These are phyloP conservation scores for Ornithorhynchus anatinus DNA, from an alignment of 2,113 vertebrate species.

Conservation along the genomic window DNA sequence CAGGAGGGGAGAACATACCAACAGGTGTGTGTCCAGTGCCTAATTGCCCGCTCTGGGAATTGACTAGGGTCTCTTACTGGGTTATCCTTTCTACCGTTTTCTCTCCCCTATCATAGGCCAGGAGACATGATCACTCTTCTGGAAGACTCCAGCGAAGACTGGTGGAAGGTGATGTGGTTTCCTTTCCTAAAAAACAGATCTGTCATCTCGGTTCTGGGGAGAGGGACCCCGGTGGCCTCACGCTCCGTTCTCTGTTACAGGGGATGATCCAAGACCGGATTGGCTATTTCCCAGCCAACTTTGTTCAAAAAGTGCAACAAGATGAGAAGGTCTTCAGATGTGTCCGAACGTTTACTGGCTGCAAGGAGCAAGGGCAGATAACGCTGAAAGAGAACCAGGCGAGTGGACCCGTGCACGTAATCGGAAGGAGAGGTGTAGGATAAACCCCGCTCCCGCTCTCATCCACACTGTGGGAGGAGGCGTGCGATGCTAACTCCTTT, in stretches of 20 bases:
- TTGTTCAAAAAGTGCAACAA: constrained; percentile 83
- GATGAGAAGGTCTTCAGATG: constrained; percentile 90
- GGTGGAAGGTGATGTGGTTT: constrained; percentile 90
- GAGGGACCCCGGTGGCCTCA: background rate
- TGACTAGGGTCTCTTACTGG: background rate
- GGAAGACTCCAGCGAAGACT: constrained; percentile 94
- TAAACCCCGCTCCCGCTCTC: too few species aligned
- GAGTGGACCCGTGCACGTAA: constrained; percentile 2
- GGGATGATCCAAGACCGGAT: constrained; percentile 91
- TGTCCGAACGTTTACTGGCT: constrained; percentile 88
- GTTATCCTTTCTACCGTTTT: background rate
- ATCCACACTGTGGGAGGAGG: background rate
- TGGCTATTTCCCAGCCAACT: constrained; percentile 93
- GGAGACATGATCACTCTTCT: constrained; percentile 91
- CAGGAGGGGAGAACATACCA: background rate
- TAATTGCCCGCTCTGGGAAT: background rate
- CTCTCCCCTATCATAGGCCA: constrained; percentile 73
- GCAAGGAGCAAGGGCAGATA: constrained; percentile 94
- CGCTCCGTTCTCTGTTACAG: constrained; percentile 64
- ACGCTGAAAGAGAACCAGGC: constrained; percentile 97
- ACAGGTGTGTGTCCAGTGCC: too few species aligned
- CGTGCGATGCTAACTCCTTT: background rate
- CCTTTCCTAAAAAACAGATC: background rate
- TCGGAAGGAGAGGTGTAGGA: background rate
- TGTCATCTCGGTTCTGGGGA: background rate